phyloP scores from a whole-genome alignment of 2,888 invertebrate genomes.

The Byasa hedistus region DNA sequence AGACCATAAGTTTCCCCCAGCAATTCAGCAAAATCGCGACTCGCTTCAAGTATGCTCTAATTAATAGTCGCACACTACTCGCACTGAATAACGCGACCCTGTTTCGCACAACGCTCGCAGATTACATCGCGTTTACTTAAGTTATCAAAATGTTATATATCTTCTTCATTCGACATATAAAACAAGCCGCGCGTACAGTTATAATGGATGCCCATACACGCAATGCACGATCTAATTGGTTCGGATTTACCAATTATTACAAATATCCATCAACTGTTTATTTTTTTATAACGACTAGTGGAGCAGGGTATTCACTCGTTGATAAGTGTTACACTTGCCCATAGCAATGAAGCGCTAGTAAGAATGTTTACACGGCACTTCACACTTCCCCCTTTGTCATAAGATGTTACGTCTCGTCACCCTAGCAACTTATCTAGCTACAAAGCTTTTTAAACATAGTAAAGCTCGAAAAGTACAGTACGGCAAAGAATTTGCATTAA shows the following conservation, averaged over 20 bases:
- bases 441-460: too few relatives aligned
- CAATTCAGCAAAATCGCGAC: slow-evolving; percentile 1
- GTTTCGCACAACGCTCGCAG: slow-evolving; percentile 18
- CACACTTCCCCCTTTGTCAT: too few relatives aligned
- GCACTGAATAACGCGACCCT: slow-evolving; percentile 23
- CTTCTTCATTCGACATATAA: slow-evolving; percentile 23
- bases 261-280: too few relatives aligned
- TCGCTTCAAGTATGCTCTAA: slow-evolving; percentile 21
- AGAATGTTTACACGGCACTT: too few relatives aligned
- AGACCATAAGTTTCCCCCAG: slow-evolving; percentile 9
- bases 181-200: slow-evolving; percentile 19
- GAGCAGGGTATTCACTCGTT: too few relatives aligned
- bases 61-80: slow-evolving; percentile 5
- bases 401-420: too few relatives aligned
- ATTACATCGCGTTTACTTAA: slow-evolving; percentile 22
- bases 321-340: too few relatives aligned
- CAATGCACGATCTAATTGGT: slow-evolving; percentile 13
- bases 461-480: too few relatives aligned
- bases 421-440: too few relatives aligned
- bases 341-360: too few relatives aligned
- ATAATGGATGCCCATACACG: slow-evolving; percentile 18
- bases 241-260: not conserved
- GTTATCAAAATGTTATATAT: slow-evolving; percentile 14
- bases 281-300: too few relatives aligned
- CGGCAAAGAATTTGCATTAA: too few relatives aligned